Conservation (phyloP, 2,888 invertebrate genomes). For the Onchidella celtica region DNA sequence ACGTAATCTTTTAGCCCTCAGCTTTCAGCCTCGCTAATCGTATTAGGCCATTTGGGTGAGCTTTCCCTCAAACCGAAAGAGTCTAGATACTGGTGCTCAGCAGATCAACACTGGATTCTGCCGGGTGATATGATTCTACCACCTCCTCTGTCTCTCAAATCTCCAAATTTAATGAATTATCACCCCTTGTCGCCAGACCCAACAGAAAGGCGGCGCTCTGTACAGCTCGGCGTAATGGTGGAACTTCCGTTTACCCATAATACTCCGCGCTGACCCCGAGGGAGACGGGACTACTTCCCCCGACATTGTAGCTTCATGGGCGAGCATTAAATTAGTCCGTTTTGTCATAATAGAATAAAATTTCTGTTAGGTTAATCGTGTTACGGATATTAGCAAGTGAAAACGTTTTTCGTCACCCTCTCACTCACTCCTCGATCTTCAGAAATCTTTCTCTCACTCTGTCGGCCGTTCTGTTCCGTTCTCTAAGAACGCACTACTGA, state of each 20-base stretch:
- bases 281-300: constrained; percentile 16
- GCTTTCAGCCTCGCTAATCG: constrained; percentile 40
- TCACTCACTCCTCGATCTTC: too few relatives aligned
- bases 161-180: constrained; percentile 48
- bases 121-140: constrained; percentile 44
- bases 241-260: constrained; percentile 41
- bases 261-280: constrained; percentile 10
- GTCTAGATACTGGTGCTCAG: constrained; percentile 28
- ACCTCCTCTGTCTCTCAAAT: constrained; percentile 37
- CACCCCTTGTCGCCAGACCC: constrained; percentile 26
- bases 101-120: constrained; percentile 45
- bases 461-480: too few relatives aligned
- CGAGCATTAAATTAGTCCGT: constrained; percentile 43
- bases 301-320: constrained; percentile 30
- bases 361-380: constrained; percentile 31
- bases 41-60: constrained; percentile 41
- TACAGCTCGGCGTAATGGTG: constrained; percentile 30
- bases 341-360: constrained; percentile 43
- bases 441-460: too few relatives aligned
- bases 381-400: constrained; percentile 46
- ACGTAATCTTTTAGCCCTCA: constrained; percentile 50
- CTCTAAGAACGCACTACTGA: too few relatives aligned
- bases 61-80: constrained; percentile 17
- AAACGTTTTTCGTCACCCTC: too few relatives aligned
- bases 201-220: constrained; percentile 38